Evolutionary conservation across 2,888 invertebrate genomes (phyloP).

Genomic region (Shargacucullia verbasci): DNA sequence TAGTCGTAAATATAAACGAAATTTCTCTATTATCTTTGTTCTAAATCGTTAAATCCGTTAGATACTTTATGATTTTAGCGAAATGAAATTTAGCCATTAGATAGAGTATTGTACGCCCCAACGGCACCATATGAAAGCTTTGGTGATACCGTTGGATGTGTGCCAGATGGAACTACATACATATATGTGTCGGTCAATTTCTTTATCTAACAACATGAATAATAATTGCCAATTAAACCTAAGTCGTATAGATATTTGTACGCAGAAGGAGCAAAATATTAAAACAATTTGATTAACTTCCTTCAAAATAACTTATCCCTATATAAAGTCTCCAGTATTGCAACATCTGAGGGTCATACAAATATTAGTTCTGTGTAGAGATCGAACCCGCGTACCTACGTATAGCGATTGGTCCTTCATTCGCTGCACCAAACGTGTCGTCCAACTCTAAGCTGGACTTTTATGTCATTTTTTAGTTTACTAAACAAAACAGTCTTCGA

Average conservation of each 20-base stretch:
- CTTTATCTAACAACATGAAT: slow-evolving; percentile 26
- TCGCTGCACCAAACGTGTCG: no score
- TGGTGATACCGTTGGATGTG: slow-evolving; percentile 49
- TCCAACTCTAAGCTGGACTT: no score
- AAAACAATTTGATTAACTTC: no score
- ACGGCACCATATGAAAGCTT: slow-evolving; percentile 40
- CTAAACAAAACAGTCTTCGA: slow-evolving; percentile 10
- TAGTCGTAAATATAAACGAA: slow-evolving; percentile 55
- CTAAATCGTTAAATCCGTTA: slow-evolving; percentile 68
- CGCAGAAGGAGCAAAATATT: no score
- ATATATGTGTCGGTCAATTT: slow-evolving; percentile 21
- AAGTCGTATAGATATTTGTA: background rate
- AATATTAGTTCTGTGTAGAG: no score
- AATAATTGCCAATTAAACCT: slow-evolving; percentile 27
- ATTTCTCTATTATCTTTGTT: slow-evolving; percentile 63
- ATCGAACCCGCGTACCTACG: no score
- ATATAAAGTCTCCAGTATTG: no score
- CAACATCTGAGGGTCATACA: no score
- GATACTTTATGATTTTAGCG: slow-evolving; percentile 31
- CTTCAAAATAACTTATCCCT: no score
- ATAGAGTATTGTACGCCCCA: slow-evolving; percentile 41
- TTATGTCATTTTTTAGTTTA: no score
- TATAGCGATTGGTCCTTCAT: no score
- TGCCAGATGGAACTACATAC: slow-evolving; percentile 46
- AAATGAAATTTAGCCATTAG: slow-evolving; percentile 36